Conservation (phyloP, 2,888 invertebrate genomes). For the Zeuzera pyrina region DNA sequence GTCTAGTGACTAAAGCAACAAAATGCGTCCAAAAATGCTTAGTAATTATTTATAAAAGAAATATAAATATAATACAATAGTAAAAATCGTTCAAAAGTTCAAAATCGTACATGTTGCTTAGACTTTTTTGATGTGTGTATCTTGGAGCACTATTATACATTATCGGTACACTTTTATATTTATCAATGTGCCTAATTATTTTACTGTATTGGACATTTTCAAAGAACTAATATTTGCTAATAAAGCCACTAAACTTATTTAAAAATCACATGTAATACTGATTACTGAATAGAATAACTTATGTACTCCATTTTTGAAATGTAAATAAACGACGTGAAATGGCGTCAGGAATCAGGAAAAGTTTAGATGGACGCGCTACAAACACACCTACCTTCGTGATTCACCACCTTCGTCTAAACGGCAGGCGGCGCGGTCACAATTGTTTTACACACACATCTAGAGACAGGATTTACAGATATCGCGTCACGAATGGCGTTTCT, state of each 20-base stretch:
- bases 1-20: too few relatives aligned
- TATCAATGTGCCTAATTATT: too few relatives aligned
- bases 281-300: neutral
- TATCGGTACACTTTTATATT: too few relatives aligned
- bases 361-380: neutral
- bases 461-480: neutral
- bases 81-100: too few relatives aligned
- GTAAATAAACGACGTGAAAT: neutral
- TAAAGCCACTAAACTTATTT: neutral
- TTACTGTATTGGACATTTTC: neutral
- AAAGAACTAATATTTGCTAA: constrained; percentile 1
- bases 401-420: neutral
- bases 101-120: too few relatives aligned
- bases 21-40: too few relatives aligned
- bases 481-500: neutral
- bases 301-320: neutral
- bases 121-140: too few relatives aligned
- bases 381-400: neutral
- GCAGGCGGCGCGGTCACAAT: neutral
- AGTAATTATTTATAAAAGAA: too few relatives aligned
- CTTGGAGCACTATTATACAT: too few relatives aligned
- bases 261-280: neutral
- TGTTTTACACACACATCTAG: too few relatives aligned
- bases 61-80: too few relatives aligned
- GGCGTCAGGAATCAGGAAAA: neutral